Base-by-base conservation (phyloP, 2,797 vertebrate species). In the Etheostoma perlongum region DNA sequence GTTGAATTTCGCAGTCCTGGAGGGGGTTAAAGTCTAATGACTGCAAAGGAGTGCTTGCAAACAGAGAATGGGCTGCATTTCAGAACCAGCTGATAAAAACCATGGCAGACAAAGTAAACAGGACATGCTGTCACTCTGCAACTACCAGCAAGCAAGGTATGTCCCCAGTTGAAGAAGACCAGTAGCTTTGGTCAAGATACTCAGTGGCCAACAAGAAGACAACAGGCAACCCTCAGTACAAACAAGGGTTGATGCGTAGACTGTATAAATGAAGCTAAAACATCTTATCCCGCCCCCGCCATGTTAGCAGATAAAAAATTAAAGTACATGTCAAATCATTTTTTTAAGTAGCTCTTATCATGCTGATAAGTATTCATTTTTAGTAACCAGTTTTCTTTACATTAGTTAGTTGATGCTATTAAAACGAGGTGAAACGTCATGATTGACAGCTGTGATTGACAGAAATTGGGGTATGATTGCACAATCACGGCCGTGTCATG, bases 21-120 rank as follows among this genome's bases (percentile, higher is more conserved):
- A 70, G 46, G 40, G 30, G 4, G 8, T 4, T 27, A 18, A 72
- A 57, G 65, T 79, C 19, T 62, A 76, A 73, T 69, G 64, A 83
- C 67, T 74, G 57, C 80, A 85, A 75, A 77, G 54, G 42, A 64
- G 42, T 74, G 21, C 19, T 27, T 46, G 64, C 44, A n/a, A 72
- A 51, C 19, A 47, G 53, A 67, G 57, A 72, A 55, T 25, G 4
- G 23, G 44, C 47, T 51, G 68, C 54, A 18, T 70, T 69, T 75
- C 49, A 65, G 40, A 58, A 49, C 2, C 25, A 15, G 21, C 2
- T 10, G 9, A 62, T 40, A 60, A 67, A 40, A 79, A 33, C 10
- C 36, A 14, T 11, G 25, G 5, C 33, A 5, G 57, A 80, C 23
- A 49, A 65, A 79, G 40, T n/a, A 53, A 80, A 85, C 19, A 54